These are phyloP conservation scores for Sinocyclocheilus maitianheensis DNA, from an alignment of 2,113 vertebrate genomes.

Conservation along the genomic window DNA sequence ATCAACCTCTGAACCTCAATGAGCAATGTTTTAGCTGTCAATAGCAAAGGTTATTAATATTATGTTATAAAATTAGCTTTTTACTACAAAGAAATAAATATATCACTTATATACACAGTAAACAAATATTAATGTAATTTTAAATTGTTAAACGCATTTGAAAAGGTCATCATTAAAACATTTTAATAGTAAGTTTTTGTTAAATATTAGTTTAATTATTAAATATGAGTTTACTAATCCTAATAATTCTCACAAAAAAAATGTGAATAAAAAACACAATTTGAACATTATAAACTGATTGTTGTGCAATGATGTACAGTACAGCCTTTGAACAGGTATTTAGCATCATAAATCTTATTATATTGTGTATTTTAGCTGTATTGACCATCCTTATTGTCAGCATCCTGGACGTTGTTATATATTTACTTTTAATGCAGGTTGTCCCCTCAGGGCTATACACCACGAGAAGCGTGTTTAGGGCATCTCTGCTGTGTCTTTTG, in stretches of 20 bases:
- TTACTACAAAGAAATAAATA: not conserved
- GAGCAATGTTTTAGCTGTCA: not conserved
- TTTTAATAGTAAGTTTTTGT: not conserved
- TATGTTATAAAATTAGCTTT: not conserved
- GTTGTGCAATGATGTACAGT: not conserved
- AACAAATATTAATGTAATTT: not conserved
- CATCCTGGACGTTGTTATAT: not conserved
- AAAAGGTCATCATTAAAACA: not conserved
- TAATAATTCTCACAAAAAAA: too few relatives aligned
- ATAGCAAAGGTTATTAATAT: not conserved
- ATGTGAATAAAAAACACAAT: too few relatives aligned
- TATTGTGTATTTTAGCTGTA: not conserved
- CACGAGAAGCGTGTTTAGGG: slow-evolving; percentile 24
- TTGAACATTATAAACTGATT: too few relatives aligned
- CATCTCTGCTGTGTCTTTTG: slow-evolving; percentile 36
- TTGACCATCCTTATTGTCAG: not conserved
- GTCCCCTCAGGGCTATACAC: slow-evolving; percentile 13
- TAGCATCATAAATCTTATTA: not conserved
- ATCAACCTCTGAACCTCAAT: too few relatives aligned
- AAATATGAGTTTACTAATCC: too few relatives aligned
- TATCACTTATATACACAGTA: not conserved
- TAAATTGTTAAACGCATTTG: not conserved
- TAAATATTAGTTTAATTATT: not conserved
- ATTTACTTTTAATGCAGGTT: not conserved
- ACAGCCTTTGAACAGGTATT: not conserved